Percentiles rank a stretch among this genome's conserved stretches.
These are phyloP conservation scores for Chlorops oryzae DNA, from an alignment of 1,140 invertebrate species.

Conservation along the genomic window DNA sequence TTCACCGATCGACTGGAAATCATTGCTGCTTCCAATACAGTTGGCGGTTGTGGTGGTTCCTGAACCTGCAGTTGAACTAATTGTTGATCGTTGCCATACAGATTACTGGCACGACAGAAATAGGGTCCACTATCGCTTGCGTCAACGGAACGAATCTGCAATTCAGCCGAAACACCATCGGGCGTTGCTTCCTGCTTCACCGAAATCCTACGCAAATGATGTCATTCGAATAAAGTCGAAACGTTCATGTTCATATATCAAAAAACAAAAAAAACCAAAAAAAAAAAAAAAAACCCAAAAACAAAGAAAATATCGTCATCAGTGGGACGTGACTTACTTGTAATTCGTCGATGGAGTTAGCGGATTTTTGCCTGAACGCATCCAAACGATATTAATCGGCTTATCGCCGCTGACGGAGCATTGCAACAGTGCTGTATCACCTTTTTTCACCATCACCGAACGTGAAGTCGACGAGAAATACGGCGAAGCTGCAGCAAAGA, in stretches of 20 bases:
- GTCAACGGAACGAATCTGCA: constrained; percentile 67
- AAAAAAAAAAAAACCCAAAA: background rate
- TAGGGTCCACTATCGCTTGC: constrained; percentile 73
- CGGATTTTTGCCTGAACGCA: constrained; percentile 60
- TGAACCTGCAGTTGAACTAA: constrained; percentile 74
- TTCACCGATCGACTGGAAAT: constrained; percentile 64
- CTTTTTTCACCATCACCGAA: constrained; percentile 66
- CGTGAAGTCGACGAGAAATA: constrained; percentile 65
- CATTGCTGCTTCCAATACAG: constrained; percentile 61
- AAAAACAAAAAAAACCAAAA: constrained; percentile 5
- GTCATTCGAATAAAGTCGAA: background rate
- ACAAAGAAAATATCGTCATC: background rate
- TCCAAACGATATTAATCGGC: constrained; percentile 73
- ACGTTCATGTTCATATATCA: background rate
- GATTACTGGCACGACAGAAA: constrained; percentile 75
- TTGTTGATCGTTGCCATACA: constrained; percentile 76
- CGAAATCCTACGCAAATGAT: constrained; percentile 51
- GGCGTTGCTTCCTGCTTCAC: constrained; percentile 63
- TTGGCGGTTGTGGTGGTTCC: constrained; percentile 69
- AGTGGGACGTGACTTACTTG: constrained; percentile 47
- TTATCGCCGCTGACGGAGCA: constrained; percentile 79
- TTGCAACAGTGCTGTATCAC: constrained; percentile 64
- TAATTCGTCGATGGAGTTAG: constrained; percentile 65
- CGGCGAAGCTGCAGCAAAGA: constrained; percentile 55
- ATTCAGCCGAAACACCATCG: constrained; percentile 62